These are phyloP conservation scores for Montipora sp. DNA, from an alignment of 64 coral and sea anemone species.

Conservation along the genomic window DNA sequence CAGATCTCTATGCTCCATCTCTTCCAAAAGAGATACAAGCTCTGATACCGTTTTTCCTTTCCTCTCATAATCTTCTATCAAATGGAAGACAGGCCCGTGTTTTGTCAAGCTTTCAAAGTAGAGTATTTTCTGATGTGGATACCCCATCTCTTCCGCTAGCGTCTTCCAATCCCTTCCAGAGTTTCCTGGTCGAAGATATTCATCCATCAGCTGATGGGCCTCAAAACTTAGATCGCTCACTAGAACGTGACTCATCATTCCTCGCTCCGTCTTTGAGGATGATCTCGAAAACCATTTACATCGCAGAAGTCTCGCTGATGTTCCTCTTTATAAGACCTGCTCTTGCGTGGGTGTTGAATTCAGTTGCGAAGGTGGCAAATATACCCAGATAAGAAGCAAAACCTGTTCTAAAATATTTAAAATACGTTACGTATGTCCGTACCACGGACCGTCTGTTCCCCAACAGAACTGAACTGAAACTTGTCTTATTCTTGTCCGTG, in stretches of 20 bases:
- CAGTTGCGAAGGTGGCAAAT: too few species aligned
- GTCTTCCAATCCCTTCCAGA: slow-evolving; percentile 65
- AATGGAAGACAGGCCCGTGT: slow-evolving; percentile 35
- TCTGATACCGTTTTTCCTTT: slow-evolving; percentile 49
- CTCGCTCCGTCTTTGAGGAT: background rate
- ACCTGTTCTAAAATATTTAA: too few species aligned
- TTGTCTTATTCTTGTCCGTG: too few species aligned
- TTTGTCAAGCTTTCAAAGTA: slow-evolving; percentile 42
- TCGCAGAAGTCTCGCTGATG: too few species aligned
- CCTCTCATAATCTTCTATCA: slow-evolving; percentile 49
- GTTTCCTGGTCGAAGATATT: slow-evolving; percentile 40
- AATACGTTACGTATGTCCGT: too few species aligned
- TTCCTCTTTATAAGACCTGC: too few species aligned
- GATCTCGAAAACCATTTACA: too few species aligned
- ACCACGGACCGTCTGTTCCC: too few species aligned
- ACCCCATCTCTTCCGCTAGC: slow-evolving; percentile 71
- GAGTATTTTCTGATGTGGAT: slow-evolving; percentile 35
- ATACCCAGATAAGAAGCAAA: too few species aligned
- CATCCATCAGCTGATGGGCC: slow-evolving; percentile 48
- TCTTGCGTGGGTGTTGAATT: too few species aligned
- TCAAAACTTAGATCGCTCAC: slow-evolving; percentile 72
- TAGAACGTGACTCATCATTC: slow-evolving; percentile 45
- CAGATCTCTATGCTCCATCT: slow-evolving; percentile 70
- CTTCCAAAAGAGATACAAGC: slow-evolving; percentile 49
- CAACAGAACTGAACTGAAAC: too few species aligned